Base-by-base conservation (phyloP, 2,113 vertebrate genomes). In the Pogonocichla stellata region DNA sequence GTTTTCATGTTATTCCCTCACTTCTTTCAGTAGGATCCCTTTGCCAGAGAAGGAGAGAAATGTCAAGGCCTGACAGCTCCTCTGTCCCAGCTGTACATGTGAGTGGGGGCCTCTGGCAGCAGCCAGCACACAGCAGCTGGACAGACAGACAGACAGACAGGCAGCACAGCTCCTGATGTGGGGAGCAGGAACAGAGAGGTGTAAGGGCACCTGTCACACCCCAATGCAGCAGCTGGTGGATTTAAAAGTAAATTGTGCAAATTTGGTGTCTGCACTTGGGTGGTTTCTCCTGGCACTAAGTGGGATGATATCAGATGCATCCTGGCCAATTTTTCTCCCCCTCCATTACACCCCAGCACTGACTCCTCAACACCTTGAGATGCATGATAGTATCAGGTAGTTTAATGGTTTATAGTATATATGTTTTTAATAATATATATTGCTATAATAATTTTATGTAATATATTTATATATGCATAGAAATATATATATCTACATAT, bases 81-180 rank as follows among this genome's bases (percentile, higher is more conserved):
- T 75, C 58, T 64, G 28, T 82, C 50, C 51, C 4, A 4, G 36
- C 56, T 42, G 34, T 0, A 4, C 0, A 0, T 16, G 73, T n/a
- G 60, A 73, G 48, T 9, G 22, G 16, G n/a, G 47, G 36, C 19
- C 24, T 56, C 12, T 9, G 19, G 47, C 36, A 47, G 42, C 0
- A 0, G n/a, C 17, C 2, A 15, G 33, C 1, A 0, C 28, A 28
- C 0, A 0, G 53, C 24, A 5, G 14, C 62, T 42, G 50, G 72
- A 74, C 45, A 45, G 71, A 69, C 31, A 50, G 60, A 60, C 34
- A 48, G 60, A 79, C 43, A 40, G 62, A 65, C 48, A n/a, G 77
- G 26, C 26, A 40, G 80, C 28, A 40, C 2, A 3, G 51, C 62
- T 71, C 23, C 67, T 48, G 62, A 6, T 5, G 13, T 29, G n/a